phyloP scores from a whole-genome alignment of 2,888 invertebrate species.

The Zygogramma bicolorata region DNA sequence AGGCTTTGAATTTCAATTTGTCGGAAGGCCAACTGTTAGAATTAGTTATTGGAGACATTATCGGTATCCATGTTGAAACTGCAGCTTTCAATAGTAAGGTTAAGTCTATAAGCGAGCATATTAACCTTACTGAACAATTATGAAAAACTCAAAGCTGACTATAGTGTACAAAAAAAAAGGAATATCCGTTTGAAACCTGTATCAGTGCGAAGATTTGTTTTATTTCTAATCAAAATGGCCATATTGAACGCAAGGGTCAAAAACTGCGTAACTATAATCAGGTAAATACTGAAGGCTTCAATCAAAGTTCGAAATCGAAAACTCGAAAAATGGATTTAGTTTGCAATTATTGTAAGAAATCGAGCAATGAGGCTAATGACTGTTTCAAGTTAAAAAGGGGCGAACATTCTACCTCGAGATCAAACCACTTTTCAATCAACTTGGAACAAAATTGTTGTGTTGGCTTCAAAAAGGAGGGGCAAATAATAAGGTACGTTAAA shows the following conservation, averaged over 20 bases:
- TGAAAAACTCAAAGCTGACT: too few species aligned
- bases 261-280: background rate
- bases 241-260: background rate
- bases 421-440: background rate
- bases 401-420: background rate
- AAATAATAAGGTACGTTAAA: too few species aligned
- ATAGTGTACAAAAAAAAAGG: background rate
- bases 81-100: too few species aligned
- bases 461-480: background rate
- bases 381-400: background rate
- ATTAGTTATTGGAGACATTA: too few species aligned
- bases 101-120: too few species aligned
- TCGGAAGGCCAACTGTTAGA: too few species aligned
- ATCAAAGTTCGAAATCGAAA: too few species aligned
- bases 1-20: slow-evolving; percentile 25
- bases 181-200: background rate
- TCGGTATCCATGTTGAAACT: too few species aligned
- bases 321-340: background rate
- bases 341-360: too few species aligned
- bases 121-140: too few species aligned
- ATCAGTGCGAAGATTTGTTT: background rate
- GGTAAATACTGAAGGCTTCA: background rate
- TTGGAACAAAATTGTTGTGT: background rate
- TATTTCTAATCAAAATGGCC: background rate
- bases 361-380: too few species aligned